Percentiles rank a stretch among this genome's conserved stretches.
These are phyloP conservation scores for Rhinopomastus cyanomelas DNA, from an alignment of 2,113 vertebrate genomes.

Conservation along the genomic window DNA sequence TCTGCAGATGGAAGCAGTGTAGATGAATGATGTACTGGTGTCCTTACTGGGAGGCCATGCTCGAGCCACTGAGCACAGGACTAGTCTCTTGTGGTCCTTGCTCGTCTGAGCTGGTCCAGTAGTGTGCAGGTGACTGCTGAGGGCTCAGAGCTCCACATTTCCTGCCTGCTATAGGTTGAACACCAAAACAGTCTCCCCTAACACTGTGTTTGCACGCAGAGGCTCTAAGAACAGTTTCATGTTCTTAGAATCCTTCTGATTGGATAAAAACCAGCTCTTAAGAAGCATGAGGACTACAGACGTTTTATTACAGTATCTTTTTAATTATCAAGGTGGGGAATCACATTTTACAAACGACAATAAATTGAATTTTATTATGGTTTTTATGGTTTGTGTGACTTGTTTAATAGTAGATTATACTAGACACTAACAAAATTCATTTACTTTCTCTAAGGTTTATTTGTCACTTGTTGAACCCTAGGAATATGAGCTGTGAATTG, in stretches of 20 bases:
- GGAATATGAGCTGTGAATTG: constrained; percentile 1
- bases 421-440: not conserved
- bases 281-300: not conserved
- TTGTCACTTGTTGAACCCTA: constrained; percentile 16
- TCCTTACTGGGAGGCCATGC: not conserved
- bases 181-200: not conserved
- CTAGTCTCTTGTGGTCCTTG: not conserved
- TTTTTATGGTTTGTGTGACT: not conserved
- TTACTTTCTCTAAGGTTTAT: not conserved
- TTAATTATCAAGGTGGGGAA: constrained; percentile 51
- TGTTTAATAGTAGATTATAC: constrained; percentile 13
- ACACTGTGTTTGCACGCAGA: not conserved
- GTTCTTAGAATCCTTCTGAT: not conserved
- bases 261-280: constrained; percentile 15
- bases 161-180: not conserved
- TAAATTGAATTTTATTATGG: constrained; percentile 48
- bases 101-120: not conserved
- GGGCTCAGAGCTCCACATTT: not conserved
- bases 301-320: constrained; percentile 48
- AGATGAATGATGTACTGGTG: too few relatives aligned
- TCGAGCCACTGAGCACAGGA: rapidly evolving
- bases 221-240: not conserved
- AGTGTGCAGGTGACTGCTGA: not conserved
- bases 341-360: constrained; percentile 2
- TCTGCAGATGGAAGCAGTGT: not conserved